Evolutionary conservation across 2,113 vertebrate species (phyloP).

Genomic region (Narcine bancroftii): DNA sequence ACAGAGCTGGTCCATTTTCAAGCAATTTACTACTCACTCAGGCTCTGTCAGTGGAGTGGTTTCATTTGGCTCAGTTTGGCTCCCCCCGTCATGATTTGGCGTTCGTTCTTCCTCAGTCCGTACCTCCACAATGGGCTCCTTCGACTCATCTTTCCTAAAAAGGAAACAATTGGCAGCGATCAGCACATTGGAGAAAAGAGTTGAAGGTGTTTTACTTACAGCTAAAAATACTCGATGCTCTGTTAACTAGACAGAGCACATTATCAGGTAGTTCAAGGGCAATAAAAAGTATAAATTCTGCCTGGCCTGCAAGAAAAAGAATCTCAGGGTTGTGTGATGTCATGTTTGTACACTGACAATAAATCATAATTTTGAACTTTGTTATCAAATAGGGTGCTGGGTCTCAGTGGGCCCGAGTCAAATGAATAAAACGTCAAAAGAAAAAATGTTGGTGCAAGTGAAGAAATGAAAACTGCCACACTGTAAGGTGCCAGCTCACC

Average conservation of each 20-base stretch:
- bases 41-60: conserved; percentile 92
- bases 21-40: conserved; percentile 69
- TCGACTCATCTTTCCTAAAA: conserved; percentile 88
- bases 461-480: not conserved
- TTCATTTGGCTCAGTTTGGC: conserved; percentile 87
- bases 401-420: not conserved
- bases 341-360: no score
- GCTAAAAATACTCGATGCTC: not conserved
- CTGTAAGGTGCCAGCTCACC: not conserved
- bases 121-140: conserved; percentile 94
- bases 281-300: no score
- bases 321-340: no score
- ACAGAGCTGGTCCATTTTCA: not conserved
- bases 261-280: not conserved
- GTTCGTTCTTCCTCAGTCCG: conserved; percentile 84
- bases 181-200: not conserved
- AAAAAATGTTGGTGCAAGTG: not conserved
- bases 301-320: no score
- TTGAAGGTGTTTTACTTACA: not conserved
- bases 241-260: not conserved
- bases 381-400: not conserved
- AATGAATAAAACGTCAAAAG: not conserved
- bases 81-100: conserved; percentile 88
- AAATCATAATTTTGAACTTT: no score
- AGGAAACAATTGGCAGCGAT: not conserved